Conservation (phyloP, 2,888 invertebrate species). For the Cerastis leucographa region DNA sequence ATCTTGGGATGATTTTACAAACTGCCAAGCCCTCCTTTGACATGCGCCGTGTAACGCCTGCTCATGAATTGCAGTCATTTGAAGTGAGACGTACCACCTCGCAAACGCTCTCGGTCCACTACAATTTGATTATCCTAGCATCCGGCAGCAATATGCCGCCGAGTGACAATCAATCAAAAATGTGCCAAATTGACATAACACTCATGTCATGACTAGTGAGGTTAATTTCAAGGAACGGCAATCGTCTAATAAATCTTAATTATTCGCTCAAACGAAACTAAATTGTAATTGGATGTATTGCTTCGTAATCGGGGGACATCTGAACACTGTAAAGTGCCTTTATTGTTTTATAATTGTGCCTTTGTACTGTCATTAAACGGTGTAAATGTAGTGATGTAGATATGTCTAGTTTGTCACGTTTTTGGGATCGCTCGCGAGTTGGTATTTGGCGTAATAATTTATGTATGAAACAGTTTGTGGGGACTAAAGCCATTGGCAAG, state of each 20-base stretch:
- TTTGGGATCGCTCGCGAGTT: neutral
- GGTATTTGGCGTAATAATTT: conserved; percentile 29
- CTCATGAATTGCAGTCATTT: too few relatives aligned
- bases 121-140: too few relatives aligned
- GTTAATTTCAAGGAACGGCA: neutral
- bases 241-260: conserved; percentile 73
- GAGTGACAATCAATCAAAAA: neutral
- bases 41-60: too few relatives aligned
- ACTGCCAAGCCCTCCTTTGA: too few relatives aligned
- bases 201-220: neutral
- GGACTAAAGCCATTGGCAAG: neutral
- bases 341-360: conserved; percentile 56
- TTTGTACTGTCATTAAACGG: conserved; percentile 47
- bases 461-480: neutral
- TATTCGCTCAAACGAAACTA: conserved; percentile 51
- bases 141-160: neutral
- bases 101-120: too few relatives aligned
- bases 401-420: conserved; percentile 38
- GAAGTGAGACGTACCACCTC: too few relatives aligned
- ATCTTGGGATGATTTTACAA: too few relatives aligned
- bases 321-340: conserved; percentile 45
- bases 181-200: neutral
- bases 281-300: conserved; percentile 64
- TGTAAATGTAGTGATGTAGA: conserved; percentile 34
- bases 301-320: conserved; percentile 59